Base-by-base conservation (phyloP, 2,888 invertebrate species). In the Ptilodon capucinus region DNA sequence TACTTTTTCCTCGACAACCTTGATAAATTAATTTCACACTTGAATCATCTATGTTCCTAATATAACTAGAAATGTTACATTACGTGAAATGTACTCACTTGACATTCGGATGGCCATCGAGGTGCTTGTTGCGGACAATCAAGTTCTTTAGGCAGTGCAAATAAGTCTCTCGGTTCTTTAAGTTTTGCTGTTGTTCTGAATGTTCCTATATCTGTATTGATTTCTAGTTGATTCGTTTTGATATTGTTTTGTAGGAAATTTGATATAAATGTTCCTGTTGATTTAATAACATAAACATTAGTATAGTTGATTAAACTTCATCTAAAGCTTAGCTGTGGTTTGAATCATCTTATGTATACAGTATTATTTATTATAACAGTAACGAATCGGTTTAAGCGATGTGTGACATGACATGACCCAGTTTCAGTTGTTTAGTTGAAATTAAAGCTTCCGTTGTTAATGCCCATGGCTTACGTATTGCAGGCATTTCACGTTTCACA, bases 51-150 rank as follows among this genome's bases (percentile, higher is more conserved):
- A 44, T 19, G 17, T 13, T 17, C n/a, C 5, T 35, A 14, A 14
- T 32, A 32, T 11, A 14, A 14, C 11, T 17, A 35, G 0, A 9
- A 35, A 35, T 21, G 18, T 45, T 16, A 40, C 30, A 28, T 30
- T 44, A 9, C 6, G 0, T 40, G 25, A 4, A 25, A 25, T 39
- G 23, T 8, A 59, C 77, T 86, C 80, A 96, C 97, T 92, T 97
- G 96, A 85, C 97, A 97, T 91, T 97, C 97, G 38, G 96, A 94
- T 16, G 97, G 97, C 97, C 97, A 97, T 79, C 97, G 92, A 48
- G 96, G 94, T 68, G 95, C 94, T 90, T 96, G 96, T 69, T 94
- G 94, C 44, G 95, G 93, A 73, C 93, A 94, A 68, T 94, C 94
- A 72, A 94, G 86, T 77, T 94, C 94, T 75, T 93, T 94, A 51